Evolutionary conservation across 2,113 vertebrate species (phyloP), one percentile per base, ranked within the genome.

Genomic region (Ia io): DNA sequence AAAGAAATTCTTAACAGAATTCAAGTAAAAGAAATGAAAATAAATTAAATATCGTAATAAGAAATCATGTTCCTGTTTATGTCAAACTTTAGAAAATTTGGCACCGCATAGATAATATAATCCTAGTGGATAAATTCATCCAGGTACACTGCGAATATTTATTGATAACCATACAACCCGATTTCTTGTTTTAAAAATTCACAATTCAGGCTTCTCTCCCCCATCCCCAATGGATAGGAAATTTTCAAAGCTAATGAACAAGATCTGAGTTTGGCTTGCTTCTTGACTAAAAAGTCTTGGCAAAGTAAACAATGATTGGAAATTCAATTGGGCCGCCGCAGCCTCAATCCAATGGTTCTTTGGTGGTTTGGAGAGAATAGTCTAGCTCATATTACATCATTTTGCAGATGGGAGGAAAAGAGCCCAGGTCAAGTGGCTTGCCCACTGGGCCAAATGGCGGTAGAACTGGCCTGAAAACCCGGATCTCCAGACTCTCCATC

Each of bases 161-260:
- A 74, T 4, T n/a, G 51, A 44, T 44, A 94, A 51, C n/a, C 67
- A 85, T 3, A 44, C 25, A 73, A 84, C 8, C 20, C 28, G 65
- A 25, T 44, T 93, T 90, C 67, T 67, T 56, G 32, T 73, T 40
- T 49, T 22, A 84, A 77, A 22, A 90, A 61, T 61, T 79, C 11
- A 76, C 70, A 79, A n/a, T 59, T 94, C 61, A 14, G 18, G 20
- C 23, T 61, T 61, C 59, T 20, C 67, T n/a, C 69, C 69, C 69
- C 10, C 9, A 65, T 12, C 20, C 35, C 20, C n/a, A 73, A 56
- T 0, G 51, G 63, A 85, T 63, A 83, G 16, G n/a, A 22, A 53
- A 49, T 86, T 91, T 91, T 87, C 69, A 73, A 94, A 94, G 79
- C 56, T 91, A 84, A 49, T 74, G n/a, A 91, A 61, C 70, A 74